Evolutionary conservation across 2,888 invertebrate genomes (phyloP).

Genomic region (Hartigia nigra): DNA sequence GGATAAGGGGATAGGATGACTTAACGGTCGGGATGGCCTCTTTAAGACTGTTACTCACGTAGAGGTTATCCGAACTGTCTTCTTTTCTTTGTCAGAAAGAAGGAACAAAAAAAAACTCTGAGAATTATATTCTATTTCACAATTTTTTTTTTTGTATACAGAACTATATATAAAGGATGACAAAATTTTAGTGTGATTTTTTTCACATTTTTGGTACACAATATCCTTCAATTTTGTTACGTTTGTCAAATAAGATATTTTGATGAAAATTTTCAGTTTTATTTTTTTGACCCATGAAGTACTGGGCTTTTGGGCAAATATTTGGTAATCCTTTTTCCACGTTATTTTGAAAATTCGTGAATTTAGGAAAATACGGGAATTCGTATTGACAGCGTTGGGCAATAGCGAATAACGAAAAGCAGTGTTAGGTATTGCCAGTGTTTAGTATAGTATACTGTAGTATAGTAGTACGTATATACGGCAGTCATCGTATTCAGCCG

Average conservation of each 20-base stretch:
- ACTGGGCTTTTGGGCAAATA: too few relatives aligned
- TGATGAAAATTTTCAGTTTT: neutral
- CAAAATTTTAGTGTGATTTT: neutral
- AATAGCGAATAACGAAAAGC: neutral
- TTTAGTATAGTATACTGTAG: neutral
- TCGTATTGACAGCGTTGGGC: neutral
- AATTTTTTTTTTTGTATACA: neutral
- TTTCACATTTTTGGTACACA: too few relatives aligned
- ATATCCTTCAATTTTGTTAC: too few relatives aligned
- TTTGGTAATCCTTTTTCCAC: too few relatives aligned
- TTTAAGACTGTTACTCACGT: neutral
- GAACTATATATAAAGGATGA: neutral
- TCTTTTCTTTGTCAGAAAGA: neutral
- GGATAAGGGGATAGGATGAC: neutral
- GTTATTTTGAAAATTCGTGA: neutral
- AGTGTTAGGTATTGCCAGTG: neutral
- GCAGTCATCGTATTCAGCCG: neutral
- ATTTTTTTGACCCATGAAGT: too few relatives aligned
- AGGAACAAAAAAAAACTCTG: neutral
- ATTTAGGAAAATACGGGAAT: neutral
- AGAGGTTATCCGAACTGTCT: neutral
- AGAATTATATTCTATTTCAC: neutral
- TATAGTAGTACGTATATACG: neutral
- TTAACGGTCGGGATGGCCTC: neutral
- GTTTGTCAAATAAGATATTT: neutral